Evolutionary conservation across 64 coral and sea anemone species (phyloP).

Genomic region (Porites lutea): DNA sequence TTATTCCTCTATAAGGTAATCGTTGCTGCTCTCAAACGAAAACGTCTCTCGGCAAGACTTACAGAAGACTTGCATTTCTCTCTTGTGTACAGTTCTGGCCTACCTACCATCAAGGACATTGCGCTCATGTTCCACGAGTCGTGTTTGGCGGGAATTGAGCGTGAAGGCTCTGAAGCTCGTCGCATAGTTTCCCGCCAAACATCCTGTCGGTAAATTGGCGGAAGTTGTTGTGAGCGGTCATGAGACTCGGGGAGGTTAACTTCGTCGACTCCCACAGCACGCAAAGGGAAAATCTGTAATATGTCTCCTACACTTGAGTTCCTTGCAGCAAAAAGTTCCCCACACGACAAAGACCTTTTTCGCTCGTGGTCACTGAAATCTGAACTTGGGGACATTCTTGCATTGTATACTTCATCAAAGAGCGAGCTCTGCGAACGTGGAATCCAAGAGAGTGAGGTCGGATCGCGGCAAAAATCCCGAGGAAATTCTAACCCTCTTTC

Average conservation of each 20-base stretch:
- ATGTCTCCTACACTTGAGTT: not conserved
- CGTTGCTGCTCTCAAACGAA: not conserved
- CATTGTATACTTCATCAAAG: not conserved
- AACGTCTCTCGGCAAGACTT: conserved; percentile 34
- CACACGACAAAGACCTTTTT: not conserved
- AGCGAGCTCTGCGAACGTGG: conserved; percentile 19
- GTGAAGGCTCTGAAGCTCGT: conserved; percentile 19
- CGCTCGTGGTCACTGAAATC: not conserved
- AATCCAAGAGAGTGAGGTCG: conserved; percentile 24
- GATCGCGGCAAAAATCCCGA: conserved; percentile 16
- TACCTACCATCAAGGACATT: conserved; percentile 21
- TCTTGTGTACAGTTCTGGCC: conserved; percentile 5
- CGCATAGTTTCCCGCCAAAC: conserved; percentile 43
- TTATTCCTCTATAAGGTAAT: not conserved
- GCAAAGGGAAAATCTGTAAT: conserved; percentile 38
- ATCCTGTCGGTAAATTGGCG: conserved; percentile 45
- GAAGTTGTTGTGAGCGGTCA: not conserved
- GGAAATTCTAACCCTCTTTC: conserved; percentile 43
- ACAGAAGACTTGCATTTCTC: not conserved
- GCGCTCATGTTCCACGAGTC: conserved; percentile 14
- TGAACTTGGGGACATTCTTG: not conserved
- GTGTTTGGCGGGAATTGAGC: conserved; percentile 41
- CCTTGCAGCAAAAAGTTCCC: not conserved
- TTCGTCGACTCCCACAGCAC: not conserved
- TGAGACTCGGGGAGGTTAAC: not conserved